Evolutionary conservation across 2,113 vertebrate species (phyloP).

Genomic region (Passerina amoena): DNA sequence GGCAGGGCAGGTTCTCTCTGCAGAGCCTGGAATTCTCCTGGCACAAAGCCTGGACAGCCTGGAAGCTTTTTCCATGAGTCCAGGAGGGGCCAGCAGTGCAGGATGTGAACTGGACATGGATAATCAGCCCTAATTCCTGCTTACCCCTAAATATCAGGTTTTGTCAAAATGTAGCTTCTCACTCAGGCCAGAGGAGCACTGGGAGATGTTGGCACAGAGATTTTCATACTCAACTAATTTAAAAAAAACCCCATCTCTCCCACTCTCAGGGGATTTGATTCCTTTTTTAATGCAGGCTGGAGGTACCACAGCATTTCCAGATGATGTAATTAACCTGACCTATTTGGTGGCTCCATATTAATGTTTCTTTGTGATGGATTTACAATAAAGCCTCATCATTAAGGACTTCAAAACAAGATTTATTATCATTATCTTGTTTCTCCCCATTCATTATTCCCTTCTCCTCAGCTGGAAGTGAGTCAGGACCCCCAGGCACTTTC

Average conservation of each 20-base stretch:
- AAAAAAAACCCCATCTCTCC: neutral
- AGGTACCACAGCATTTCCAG: slow-evolving; percentile 31
- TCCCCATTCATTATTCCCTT: neutral
- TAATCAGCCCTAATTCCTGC: neutral
- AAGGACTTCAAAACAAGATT: slow-evolving; percentile 34
- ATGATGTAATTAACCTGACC: slow-evolving; percentile 59
- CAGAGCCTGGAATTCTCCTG: neutral
- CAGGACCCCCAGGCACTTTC: neutral
- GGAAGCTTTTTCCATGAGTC: neutral
- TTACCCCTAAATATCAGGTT: neutral
- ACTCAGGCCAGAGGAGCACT: neutral
- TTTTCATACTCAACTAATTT: slow-evolving; percentile 5
- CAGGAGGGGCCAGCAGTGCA: neutral
- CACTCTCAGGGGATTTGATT: neutral
- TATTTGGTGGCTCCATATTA: slow-evolving; percentile 24
- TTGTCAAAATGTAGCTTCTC: neutral
- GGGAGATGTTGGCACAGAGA: neutral
- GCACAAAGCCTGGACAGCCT: neutral
- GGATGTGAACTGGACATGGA: neutral
- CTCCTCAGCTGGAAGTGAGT: neutral
- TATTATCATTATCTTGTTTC: slow-evolving; percentile 2
- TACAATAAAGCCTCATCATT: slow-evolving; percentile 28
- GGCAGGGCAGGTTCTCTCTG: neutral
- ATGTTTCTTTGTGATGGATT: slow-evolving; percentile 21
- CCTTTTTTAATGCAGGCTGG: neutral